Conservation (phyloP, 1,140 invertebrate genomes). For the Branchinecta lindahli region DNA sequence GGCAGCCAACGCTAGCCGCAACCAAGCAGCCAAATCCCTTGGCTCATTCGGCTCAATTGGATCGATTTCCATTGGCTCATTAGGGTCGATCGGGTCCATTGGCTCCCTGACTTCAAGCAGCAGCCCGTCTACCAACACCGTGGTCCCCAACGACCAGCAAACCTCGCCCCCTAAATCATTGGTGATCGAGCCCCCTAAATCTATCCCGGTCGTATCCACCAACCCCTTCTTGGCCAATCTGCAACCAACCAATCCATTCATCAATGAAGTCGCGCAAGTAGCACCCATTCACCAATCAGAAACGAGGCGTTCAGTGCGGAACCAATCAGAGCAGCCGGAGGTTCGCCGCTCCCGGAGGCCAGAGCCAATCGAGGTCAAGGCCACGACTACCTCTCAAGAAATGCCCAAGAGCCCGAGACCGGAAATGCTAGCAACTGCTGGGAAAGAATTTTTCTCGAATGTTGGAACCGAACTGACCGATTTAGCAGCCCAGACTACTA, state of each 20-base stretch:
- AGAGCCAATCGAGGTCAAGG: conserved; percentile 22
- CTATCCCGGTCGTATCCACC: conserved; percentile 16
- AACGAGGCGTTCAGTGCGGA: background rate
- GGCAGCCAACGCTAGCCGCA: background rate
- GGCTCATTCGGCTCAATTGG: background rate
- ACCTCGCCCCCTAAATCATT: conserved; percentile 11
- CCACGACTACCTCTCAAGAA: conserved; percentile 18
- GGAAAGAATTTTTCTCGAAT: conserved; percentile 71
- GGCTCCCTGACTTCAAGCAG: conserved; percentile 18
- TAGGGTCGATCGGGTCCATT: conserved; percentile 18
- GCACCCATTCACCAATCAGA: background rate
- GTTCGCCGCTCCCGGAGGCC: conserved; percentile 11
- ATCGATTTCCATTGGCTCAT: conserved; percentile 15
- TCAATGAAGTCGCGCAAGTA: background rate
- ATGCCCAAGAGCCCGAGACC: conserved; percentile 15
- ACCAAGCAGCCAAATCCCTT: background rate
- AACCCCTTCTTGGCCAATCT: conserved; percentile 14
- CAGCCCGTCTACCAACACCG: background rate
- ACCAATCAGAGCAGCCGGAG: background rate
- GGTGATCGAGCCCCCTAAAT: background rate
- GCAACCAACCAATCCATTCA: conserved; percentile 18
- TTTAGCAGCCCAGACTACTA: conserved; percentile 70
- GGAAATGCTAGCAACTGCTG: conserved; percentile 24
- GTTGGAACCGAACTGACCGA: conserved; percentile 77
- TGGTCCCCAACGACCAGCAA: background rate